A percentile compares a stretch with the other conserved stretches of the same genome.
Evolutionary conservation across 53 echinoderm and acorn worm genomes (phyloP).

Genomic region (Paelopatides confundens): DNA sequence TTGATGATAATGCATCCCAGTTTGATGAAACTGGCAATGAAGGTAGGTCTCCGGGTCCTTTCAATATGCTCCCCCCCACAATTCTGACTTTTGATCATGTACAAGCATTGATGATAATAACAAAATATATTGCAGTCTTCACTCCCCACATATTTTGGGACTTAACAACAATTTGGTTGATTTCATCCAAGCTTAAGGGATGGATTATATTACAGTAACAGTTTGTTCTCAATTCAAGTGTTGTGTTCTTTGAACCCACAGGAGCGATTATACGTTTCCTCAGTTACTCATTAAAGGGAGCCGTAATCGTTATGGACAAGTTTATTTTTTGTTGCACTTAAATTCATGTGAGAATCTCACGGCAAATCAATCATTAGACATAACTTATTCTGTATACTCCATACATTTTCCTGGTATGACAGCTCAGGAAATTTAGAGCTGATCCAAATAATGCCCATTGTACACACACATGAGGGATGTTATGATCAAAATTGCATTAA

Average conservation of each 20-base stretch:
- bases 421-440: not conserved
- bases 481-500: slow-evolving; percentile 38
- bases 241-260: not conserved
- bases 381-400: not conserved
- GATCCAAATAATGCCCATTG: not conserved
- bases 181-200: too few relatives aligned
- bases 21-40: slow-evolving; percentile 91
- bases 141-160: too few relatives aligned
- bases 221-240: not conserved
- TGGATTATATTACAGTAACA: not conserved
- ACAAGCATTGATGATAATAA: too few relatives aligned
- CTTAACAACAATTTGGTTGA: too few relatives aligned
- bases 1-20: slow-evolving; percentile 96
- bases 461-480: not conserved
- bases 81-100: too few relatives aligned
- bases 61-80: too few relatives aligned
- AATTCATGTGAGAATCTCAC: slow-evolving; percentile 27
- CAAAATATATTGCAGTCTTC: too few relatives aligned
- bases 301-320: not conserved
- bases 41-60: slow-evolving; percentile 55
- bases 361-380: not conserved
- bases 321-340: slow-evolving; percentile 6
- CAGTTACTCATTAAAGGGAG: not conserved
- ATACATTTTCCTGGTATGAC: slow-evolving; percentile 4
- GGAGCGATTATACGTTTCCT: not conserved